Percentiles rank a stretch among this genome's conserved stretches.
Conservation (phyloP, 2,797 vertebrate species). For the Scolopax rusticola region DNA sequence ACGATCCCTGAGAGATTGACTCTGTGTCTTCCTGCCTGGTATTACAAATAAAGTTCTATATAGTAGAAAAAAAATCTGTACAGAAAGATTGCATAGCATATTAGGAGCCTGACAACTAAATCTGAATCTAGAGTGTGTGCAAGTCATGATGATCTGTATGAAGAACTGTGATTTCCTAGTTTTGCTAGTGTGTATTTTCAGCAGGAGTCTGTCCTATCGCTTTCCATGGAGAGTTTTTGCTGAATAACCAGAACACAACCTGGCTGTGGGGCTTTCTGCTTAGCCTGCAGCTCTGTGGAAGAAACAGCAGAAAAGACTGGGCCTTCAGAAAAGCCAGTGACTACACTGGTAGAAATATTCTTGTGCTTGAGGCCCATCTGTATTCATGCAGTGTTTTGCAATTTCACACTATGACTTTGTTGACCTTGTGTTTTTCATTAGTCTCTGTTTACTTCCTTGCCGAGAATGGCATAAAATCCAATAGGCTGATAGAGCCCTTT, state of each 20-base stretch:
- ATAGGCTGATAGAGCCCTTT: not conserved
- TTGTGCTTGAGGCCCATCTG: not conserved
- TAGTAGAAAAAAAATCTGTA: not conserved
- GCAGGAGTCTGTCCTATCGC: not conserved
- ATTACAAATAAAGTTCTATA: conserved; percentile 73
- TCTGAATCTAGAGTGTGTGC: not conserved
- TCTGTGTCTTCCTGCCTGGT: conserved; percentile 34
- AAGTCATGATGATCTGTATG: not conserved
- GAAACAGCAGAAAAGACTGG: not conserved
- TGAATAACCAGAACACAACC: not conserved
- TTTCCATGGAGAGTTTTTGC: not conserved
- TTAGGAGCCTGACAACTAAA: not conserved
- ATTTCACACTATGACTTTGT: not conserved
- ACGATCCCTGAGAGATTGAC: conserved; percentile 84
- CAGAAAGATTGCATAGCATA: not conserved
- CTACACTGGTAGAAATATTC: not conserved
- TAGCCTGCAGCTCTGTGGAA: not conserved
- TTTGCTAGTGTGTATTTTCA: not conserved
- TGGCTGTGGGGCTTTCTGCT: not conserved
- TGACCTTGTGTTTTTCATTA: not conserved
- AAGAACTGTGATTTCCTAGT: not conserved
- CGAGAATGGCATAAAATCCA: not conserved
- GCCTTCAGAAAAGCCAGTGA: not conserved
- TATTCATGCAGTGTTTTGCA: not conserved
- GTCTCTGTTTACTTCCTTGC: not conserved